These are phyloP conservation scores for Hydrocynus forskahlii DNA, from an alignment of 2,797 vertebrate genomes.

Conservation along the genomic window DNA sequence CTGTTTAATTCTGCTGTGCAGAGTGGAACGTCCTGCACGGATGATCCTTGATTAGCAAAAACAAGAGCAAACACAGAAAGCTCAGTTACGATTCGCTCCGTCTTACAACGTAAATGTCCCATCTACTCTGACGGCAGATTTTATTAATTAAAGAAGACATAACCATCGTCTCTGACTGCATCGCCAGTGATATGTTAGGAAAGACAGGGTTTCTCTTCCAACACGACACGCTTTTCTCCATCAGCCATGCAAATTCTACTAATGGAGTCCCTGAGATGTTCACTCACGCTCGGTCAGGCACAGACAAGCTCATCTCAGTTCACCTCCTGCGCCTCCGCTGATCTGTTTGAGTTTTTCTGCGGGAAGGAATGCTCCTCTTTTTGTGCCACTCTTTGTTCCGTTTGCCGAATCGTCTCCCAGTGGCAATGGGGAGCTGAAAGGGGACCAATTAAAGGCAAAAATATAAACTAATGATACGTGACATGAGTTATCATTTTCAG, in stretches of 20 bases:
- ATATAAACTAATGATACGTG: no score
- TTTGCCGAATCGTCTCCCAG: conserved; percentile 33
- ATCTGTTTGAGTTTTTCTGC: conserved; percentile 45
- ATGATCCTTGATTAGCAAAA: no score
- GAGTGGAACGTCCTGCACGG: no score
- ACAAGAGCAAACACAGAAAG: no score
- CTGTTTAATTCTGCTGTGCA: no score
- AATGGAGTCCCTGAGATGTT: conserved; percentile 6
- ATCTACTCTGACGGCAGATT: no score
- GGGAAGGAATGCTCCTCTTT: conserved; percentile 44
- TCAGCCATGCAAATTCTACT: not conserved
- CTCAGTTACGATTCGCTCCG: no score
- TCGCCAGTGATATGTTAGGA: not conserved
- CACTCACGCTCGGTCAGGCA: conserved; percentile 37
- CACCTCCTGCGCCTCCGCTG: conserved; percentile 39
- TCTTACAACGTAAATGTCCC: no score
- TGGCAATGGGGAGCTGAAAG: not conserved
- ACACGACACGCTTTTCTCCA: not conserved
- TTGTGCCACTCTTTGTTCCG: conserved; percentile 49
- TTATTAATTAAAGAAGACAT: no score
- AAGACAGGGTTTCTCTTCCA: not conserved
- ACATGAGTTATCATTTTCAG: no score
- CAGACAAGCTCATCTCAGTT: conserved; percentile 47
- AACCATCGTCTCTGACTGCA: no score
- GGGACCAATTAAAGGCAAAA: not conserved